phyloP scores from a whole-genome alignment of 2,113 vertebrate species.

The Gadus chalcogrammus region DNA sequence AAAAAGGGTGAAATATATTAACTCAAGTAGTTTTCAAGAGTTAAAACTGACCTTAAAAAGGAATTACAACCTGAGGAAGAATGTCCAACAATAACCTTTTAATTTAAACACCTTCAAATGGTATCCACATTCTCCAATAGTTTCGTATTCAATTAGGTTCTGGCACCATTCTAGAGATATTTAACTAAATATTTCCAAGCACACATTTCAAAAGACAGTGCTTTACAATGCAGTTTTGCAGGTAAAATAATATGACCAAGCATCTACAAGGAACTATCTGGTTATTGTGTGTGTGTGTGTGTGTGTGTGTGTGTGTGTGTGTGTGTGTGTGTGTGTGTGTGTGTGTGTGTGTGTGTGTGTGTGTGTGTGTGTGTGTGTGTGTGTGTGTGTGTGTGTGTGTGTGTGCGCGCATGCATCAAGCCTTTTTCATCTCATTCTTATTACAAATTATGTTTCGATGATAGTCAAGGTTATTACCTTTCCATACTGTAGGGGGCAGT shows the following conservation, averaged over 20 bases:
- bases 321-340: background rate
- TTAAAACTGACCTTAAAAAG: constrained; percentile 31
- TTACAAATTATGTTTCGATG: background rate
- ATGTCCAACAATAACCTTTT: too few species aligned
- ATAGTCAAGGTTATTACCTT: background rate
- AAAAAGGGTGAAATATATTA: too few species aligned
- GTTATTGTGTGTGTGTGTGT: background rate
- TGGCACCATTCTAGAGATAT: constrained; percentile 15
- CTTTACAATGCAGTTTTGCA: constrained; percentile 15
- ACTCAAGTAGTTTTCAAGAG: background rate
- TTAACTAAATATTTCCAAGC: too few species aligned
- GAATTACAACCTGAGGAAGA: too few species aligned
- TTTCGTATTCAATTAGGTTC: background rate
- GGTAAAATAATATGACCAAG: background rate
- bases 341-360: background rate
- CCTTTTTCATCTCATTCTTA: background rate
- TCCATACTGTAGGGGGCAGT: constrained; percentile 61
- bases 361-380: background rate
- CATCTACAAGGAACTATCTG: background rate
- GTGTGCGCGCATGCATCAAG: background rate
- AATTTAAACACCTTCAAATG: too few species aligned
- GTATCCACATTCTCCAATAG: too few species aligned
- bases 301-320: background rate
- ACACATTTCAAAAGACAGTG: too few species aligned
- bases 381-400: background rate